phyloP scores from a whole-genome alignment of 2,888 invertebrate species.

The Sinodicranocentrus sp. region DNA sequence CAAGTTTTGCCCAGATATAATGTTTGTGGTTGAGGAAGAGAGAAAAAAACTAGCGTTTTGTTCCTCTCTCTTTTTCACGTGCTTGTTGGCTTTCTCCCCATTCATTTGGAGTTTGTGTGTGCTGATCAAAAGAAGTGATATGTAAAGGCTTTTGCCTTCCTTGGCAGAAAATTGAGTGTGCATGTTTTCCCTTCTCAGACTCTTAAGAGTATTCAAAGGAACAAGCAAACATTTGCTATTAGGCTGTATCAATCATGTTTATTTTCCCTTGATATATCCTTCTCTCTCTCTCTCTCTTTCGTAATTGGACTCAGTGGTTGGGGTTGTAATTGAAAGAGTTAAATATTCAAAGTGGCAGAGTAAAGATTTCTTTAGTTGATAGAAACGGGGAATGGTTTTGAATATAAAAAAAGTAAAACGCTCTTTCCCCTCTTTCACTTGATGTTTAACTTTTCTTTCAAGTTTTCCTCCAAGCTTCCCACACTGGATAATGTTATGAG shows the following conservation, averaged over 20 bases:
- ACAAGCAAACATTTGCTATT: conserved; percentile 31
- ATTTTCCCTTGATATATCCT: not conserved
- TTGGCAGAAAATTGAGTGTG: not conserved
- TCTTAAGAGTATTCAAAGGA: conserved; percentile 4
- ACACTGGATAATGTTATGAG: too few species aligned
- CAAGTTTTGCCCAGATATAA: too few species aligned
- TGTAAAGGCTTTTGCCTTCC: not conserved
- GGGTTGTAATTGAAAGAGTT: conserved; percentile 43
- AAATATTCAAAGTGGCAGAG: conserved; percentile 36
- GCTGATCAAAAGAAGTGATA: conserved; percentile 15
- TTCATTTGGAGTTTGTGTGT: too few species aligned
- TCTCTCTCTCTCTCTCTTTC: not conserved
- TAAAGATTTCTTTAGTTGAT: conserved; percentile 15
- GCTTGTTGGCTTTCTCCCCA: not conserved
- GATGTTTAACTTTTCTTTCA: too few species aligned
- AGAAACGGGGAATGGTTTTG: not conserved
- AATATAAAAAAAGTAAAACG: too few species aligned
- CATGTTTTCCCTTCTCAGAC: too few species aligned
- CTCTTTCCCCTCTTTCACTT: too few species aligned
- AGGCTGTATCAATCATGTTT: conserved; percentile 23
- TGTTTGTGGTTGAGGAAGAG: too few species aligned
- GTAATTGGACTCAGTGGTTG: conserved; percentile 15
- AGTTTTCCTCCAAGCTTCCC: too few species aligned
- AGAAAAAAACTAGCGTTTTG: too few species aligned
- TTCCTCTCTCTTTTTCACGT: too few species aligned